Percentiles rank a stretch among this genome's conserved stretches.
phyloP scores from a whole-genome alignment of 1,140 invertebrate species.

The Philotrypesis tridentata region DNA sequence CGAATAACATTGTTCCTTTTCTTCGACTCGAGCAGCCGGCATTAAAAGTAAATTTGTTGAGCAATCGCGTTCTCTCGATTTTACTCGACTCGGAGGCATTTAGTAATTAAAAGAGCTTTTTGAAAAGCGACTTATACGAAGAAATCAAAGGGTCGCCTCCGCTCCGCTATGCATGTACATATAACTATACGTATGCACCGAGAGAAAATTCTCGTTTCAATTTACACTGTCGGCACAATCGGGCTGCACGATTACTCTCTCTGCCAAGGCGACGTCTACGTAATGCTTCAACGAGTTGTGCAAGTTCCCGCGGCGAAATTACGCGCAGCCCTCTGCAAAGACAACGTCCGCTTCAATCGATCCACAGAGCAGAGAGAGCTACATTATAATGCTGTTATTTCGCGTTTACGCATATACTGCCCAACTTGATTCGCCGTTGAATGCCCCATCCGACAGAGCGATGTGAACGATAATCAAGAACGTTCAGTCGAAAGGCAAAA shows the following conservation, averaged over 20 bases:
- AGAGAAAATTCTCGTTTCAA: slow-evolving; percentile 5
- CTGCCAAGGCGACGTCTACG: too few relatives aligned
- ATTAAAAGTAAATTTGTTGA: slow-evolving; percentile 32
- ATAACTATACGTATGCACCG: neutral
- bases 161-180: too few relatives aligned
- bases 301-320: neutral
- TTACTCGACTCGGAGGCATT: neutral
- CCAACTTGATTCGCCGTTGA: too few relatives aligned
- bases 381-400: too few relatives aligned
- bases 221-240: slow-evolving; percentile 8
- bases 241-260: too few relatives aligned
- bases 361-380: too few relatives aligned
- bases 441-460: too few relatives aligned
- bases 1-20: neutral
- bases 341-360: neutral
- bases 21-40: neutral
- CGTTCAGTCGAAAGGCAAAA: too few relatives aligned
- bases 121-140: neutral
- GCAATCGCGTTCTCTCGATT: neutral
- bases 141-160: neutral
- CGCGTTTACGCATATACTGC: too few relatives aligned
- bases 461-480: too few relatives aligned
- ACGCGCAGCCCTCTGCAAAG: too few relatives aligned
- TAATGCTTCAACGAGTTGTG: neutral
- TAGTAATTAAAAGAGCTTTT: slow-evolving; percentile 13